Base-by-base conservation (phyloP, 2,113 vertebrate genomes). In the Equus quagga region DNA sequence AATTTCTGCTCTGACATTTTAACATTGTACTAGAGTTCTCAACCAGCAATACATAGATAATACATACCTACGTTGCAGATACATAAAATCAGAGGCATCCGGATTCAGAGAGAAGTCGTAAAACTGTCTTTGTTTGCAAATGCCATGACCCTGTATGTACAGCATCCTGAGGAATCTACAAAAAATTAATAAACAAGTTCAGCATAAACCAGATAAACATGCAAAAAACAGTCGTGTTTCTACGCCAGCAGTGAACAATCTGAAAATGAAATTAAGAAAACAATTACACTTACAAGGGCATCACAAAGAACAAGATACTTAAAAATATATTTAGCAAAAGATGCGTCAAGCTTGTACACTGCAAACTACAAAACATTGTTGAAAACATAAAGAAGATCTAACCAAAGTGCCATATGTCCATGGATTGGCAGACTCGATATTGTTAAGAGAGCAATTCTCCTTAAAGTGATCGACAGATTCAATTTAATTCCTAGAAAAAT, bases 1-100 rank as follows among this genome's bases (percentile, higher is more conserved):
- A 36, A 89, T 78, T n/a, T 70, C 18, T 93, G 31, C 21, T 94
- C 21, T 95, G 9, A 36, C 28, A 86, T 46, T 92, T 86, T 95
- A 81, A 78, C 49, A 70, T 67, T 81, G 36, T 58, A 85, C 11
- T 73, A 3, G 83, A 91, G 85, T 94, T 94, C 94, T 49, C 62
- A 96, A n/a, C 21, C 6, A 78, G 28, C 62, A 91, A 78, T 49
- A 15, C n/a, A 56, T 41, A 14, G 70, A 91, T 60, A 81, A 86
- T 70, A 76, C 18, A 18, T 58, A 64, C 6, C n/a, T 73, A 78
- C 9, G 41, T 54, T 81, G 14, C 76, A 24, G 36, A 46, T 78
- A 51, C 72, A 84, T 72, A 70, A 73, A 93, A 94, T 14, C 51
- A 13, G 82, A 81, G 58, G 11, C 33, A 51, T 91, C 18, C 9